Base-by-base conservation (phyloP, 1,140 invertebrate genomes). In the Maniola jurtina region DNA sequence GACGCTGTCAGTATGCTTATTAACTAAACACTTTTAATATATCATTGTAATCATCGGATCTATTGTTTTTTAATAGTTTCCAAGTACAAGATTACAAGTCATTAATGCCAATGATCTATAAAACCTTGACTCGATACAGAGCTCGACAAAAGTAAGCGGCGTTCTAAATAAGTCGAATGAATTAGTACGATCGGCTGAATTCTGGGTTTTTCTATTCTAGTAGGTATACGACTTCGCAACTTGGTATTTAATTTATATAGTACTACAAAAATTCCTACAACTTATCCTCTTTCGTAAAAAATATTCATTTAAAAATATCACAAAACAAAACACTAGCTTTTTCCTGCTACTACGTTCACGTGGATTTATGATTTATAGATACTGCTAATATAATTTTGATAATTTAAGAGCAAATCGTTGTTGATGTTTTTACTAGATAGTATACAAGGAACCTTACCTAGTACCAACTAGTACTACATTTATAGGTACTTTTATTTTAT, bases 81-180 rank as follows among this genome's bases (percentile, higher is more conserved):
- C 16, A 34, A 54, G 45, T 60, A 57, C 36, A 45, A 60, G 45
- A 59, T 66, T 61, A 61, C 59, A 56, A 60, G 54, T 64, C 61
- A 70, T 70, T 73, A 75, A 72, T 72, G 66, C 66, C 73, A 73
- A 70, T 67, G 73, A 61, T 73, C 71, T 67, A 61, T 59, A 61
- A 36, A 72, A 57, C 76, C 76, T 78, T 78, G 76, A 76, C 69
- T 78, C 57, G 73, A 65, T 66, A 68, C 61, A 71, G 63, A 66
- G 64, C 63, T 66, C 66, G 73, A 70, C 72, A 72, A 73, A 78
- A 75, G 76, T 78, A 78, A 78, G 67, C 61, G 73, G 74, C 50
- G 73, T 66, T 75, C 74, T 69, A 61, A 68, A 68, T 72, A 66
- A 65, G 35, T 54, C 11, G 60, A 72, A 72, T 66, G 13, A 64